Base-by-base conservation (phyloP, 2,797 vertebrate genomes). In the Poeciliopsis paucimaculata region DNA sequence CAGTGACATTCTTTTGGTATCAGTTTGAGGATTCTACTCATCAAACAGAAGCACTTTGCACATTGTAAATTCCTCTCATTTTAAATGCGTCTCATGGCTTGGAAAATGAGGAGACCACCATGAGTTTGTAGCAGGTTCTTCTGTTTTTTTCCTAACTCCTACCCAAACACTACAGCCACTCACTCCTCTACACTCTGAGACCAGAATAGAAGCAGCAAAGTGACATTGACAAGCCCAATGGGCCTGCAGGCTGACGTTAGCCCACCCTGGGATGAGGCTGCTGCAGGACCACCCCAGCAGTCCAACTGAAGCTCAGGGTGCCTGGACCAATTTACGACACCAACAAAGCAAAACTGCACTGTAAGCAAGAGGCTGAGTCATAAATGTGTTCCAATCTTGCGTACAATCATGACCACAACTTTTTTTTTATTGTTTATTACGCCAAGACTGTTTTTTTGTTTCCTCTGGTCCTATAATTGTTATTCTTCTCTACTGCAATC, bases 191-290 rank as follows among this genome's bases (percentile, higher is more conserved):
- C 80, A 78, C 86, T 86, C 77, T 75, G 72, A 53, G 88, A 93
- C 94, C 87, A 91, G 90, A 95, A 95, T 96, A 95, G 94, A 91
- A 92, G 82, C 88, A 86, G 88, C 80, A 81, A 73, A 85, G 92
- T 84, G 94, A 94, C 93, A 90, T 83, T 93, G 92, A 93, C 78
- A 84, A 91, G 91, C 77, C 77, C 80, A 55, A 82, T 89, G 86
- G 87, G 93, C 79, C 91, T 93, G 92, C 88, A 84, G 83, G 82
- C 77, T 90, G 90, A 90, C 74, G 57, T 85, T 80, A 87, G 94
- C 90, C 94, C 95, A 95, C 95, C 92, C 93, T 88, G 91, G 79
- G 81, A 87, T 87, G 80, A 82, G 81, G 72, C 84, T 84, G 82
- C 82, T 73, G 80, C 55, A 84, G 83, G 94, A 95, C 94, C 94